Evolutionary conservation across 1,140 invertebrate genomes (phyloP).

Genomic region (Physella acuta): DNA sequence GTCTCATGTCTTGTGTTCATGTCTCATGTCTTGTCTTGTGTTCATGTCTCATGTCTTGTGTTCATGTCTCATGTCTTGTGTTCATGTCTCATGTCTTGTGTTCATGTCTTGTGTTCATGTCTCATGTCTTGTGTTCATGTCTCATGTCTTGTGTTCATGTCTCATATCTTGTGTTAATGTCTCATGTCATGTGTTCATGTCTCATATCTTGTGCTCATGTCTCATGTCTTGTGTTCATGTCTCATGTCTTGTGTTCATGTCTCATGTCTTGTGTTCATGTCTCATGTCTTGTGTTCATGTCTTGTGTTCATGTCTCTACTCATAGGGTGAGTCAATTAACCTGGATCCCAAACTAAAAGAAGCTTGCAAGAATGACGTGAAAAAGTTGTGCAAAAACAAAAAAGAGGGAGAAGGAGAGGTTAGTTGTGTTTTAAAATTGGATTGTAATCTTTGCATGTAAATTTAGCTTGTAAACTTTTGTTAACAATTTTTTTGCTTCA

Average conservation of each 20-base stretch:
- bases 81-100: neutral
- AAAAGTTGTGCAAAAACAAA: constrained; percentile 71
- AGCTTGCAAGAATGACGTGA: constrained; percentile 75
- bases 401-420: constrained; percentile 78
- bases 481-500: too few relatives aligned
- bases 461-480: too few relatives aligned
- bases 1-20: neutral
- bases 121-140: too few relatives aligned
- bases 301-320: constrained; percentile 26
- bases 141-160: neutral
- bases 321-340: constrained; percentile 81
- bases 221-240: neutral
- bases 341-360: constrained; percentile 91
- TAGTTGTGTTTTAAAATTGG: constrained; percentile 45
- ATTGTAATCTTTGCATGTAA: too few relatives aligned
- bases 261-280: neutral
- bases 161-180: too few relatives aligned
- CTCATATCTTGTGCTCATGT: too few relatives aligned
- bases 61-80: neutral
- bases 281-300: too few relatives aligned
- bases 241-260: neutral
- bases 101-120: neutral
- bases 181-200: neutral
- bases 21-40: neutral
- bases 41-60: neutral